These are phyloP conservation scores for Enteromius fasciolatus DNA, from an alignment of 2,797 vertebrate genomes.

Conservation along the genomic window DNA sequence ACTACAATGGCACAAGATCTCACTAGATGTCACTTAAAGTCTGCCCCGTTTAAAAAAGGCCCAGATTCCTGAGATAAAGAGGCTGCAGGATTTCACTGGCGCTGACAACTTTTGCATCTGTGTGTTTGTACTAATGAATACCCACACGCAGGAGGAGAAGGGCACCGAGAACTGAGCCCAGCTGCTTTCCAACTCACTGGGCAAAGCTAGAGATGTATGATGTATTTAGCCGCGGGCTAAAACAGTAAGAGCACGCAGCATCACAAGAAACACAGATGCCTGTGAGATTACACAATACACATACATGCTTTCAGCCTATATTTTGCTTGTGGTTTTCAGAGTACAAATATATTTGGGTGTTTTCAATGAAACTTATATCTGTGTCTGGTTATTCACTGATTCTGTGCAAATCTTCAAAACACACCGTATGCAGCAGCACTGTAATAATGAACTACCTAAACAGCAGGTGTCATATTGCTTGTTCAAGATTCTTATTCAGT, in stretches of 20 bases:
- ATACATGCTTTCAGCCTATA: background rate
- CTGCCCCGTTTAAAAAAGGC: background rate
- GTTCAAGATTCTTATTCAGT: background rate
- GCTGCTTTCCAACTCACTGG: conserved; percentile 40
- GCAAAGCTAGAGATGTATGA: conserved; percentile 37
- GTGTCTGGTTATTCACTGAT: background rate
- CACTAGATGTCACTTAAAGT: conserved; percentile 33
- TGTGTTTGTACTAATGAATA: conserved; percentile 30
- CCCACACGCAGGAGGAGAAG: conserved; percentile 15
- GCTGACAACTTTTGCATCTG: conserved; percentile 24
- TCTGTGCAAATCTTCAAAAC: conserved; percentile 4
- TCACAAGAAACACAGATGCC: conserved; percentile 16
- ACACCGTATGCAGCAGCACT: background rate
- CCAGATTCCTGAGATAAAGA: background rate
- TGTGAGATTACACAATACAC: conserved; percentile 3
- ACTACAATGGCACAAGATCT: background rate
- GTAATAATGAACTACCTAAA: conserved; percentile 1
- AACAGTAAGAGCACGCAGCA: background rate
- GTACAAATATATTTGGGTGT: background rate
- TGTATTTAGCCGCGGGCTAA: conserved; percentile 32
- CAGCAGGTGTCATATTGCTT: conserved; percentile 1
- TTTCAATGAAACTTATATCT: background rate
- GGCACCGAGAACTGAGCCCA: conserved; percentile 26
- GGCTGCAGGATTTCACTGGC: background rate
- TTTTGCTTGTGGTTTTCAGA: background rate